A percentile compares a stretch with the other conserved stretches of the same genome.
These are phyloP conservation scores for Echinops telfairi DNA, from an alignment of 2,113 vertebrate species.

Conservation along the genomic window DNA sequence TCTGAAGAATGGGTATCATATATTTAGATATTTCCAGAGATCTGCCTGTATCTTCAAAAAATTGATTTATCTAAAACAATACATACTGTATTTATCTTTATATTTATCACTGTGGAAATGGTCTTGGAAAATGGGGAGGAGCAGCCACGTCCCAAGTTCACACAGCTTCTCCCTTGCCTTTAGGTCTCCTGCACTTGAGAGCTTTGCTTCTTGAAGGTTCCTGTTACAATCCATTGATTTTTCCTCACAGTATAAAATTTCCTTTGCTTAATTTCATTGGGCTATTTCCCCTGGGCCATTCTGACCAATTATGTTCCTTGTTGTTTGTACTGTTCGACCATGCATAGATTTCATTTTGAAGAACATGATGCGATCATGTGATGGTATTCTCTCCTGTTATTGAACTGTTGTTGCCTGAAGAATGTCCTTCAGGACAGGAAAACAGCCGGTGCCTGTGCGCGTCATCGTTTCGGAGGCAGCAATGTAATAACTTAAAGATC, in stretches of 20 bases:
- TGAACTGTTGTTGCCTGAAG: slow-evolving; percentile 33
- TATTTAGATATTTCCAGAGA: neutral
- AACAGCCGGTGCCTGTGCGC: neutral
- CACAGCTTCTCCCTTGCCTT: neutral
- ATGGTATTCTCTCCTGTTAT: slow-evolving; percentile 16
- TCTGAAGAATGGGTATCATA: neutral
- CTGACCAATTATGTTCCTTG: slow-evolving; percentile 61
- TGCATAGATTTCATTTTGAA: slow-evolving; percentile 64
- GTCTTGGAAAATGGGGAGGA: neutral
- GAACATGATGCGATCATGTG: neutral
- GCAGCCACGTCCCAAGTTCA: neutral
- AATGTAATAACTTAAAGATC: neutral
- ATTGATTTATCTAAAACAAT: neutral
- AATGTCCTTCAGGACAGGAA: slow-evolving; percentile 5
- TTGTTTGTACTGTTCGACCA: slow-evolving; percentile 59
- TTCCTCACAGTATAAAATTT: slow-evolving; percentile 61
- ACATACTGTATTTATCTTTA: neutral
- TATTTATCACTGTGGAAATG: neutral
- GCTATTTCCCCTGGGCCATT: slow-evolving; percentile 56
- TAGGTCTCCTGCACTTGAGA: neutral
- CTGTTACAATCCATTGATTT: slow-evolving; percentile 68
- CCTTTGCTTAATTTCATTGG: slow-evolving; percentile 72
- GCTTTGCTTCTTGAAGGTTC: neutral
- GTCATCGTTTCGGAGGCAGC: neutral
- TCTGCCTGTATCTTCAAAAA: neutral